These are phyloP conservation scores for Petaurus breviceps DNA, from an alignment of 2,113 vertebrate genomes.

Conservation along the genomic window DNA sequence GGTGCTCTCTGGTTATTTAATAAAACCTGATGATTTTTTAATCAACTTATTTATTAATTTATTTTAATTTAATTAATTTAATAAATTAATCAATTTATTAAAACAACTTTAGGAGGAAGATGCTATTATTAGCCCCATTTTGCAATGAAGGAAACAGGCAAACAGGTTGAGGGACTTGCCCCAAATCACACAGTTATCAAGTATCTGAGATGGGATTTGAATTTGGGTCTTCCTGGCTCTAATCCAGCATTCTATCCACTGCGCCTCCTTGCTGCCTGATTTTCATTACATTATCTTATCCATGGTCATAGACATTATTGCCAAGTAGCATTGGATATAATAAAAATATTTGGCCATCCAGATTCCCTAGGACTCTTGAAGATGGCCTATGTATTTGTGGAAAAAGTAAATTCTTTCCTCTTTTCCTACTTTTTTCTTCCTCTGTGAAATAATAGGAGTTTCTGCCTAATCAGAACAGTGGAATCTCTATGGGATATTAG, in stretches of 20 bases:
- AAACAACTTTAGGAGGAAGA: neutral
- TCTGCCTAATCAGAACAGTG: neutral
- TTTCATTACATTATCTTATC: neutral
- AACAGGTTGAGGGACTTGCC: neutral
- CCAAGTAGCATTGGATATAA: neutral
- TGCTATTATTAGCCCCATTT: neutral
- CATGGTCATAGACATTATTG: neutral
- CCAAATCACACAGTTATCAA: neutral
- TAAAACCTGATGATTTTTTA: too few species aligned
- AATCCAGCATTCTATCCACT: neutral
- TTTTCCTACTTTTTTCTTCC: neutral
- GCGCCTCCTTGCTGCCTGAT: neutral
- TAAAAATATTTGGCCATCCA: conserved; percentile 3
- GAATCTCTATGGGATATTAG: neutral
- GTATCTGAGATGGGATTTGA: neutral
- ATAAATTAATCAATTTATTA: too few species aligned
- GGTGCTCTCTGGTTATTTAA: neutral
- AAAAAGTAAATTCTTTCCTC: neutral
- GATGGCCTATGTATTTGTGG: neutral
- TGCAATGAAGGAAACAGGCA: neutral
- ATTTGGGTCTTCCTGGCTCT: neutral
- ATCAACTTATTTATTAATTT: too few species aligned
- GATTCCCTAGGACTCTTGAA: neutral
- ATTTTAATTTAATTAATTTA: too few species aligned
- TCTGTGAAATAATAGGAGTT: neutral